Base-by-base conservation (phyloP, 1,140 invertebrate species). In the Neoseiulus cucumeris region DNA sequence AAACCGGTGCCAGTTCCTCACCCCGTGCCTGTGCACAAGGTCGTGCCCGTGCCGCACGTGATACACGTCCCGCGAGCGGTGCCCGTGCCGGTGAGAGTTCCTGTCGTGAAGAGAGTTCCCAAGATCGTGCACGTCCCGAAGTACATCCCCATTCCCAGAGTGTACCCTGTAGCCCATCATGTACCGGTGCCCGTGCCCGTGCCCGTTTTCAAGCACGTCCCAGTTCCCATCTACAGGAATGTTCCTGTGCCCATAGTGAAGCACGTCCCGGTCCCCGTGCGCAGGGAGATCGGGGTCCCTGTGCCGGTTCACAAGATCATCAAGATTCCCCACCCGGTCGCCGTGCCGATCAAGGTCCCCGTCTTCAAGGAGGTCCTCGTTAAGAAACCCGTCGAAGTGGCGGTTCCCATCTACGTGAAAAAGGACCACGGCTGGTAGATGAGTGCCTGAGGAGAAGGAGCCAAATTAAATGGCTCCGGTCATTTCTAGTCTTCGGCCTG, bases 251-350 rank as follows among this genome's bases (percentile, higher is more conserved):
- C 69, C 7, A 65, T 70, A 12, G 67, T 64, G 30, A 69, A 71
- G 2, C 70, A 69, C 55, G 66, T 69, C 1, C 70, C 71, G 4
- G 64, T 70, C 28, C 71, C 70, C 30, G 59, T 72, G 6, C 70
- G 71, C 51, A 68, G 70, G 64, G 69, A 68, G n/a, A 71, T 71
- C 55, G 68, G 69, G 65, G 66, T 72, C 7, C 71, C 70, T 5
- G 71, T 72, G 20, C 71, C 72, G 30, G 66, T 72, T 6, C 71
- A 70, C 9, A 72, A 72, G 64, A 41, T 72, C 25, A 70, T 72
- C 64, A 70, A 72, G 47, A 70, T 72, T 17, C 71, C 70, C 20
- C 70, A 71, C 44, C 71, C 71, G 25, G 69, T 70, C 44, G 66
- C 69, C 30, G 70, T 72, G 9, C 71, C 70, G 33, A 68, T 69